phyloP scores from a whole-genome alignment of 2,797 vertebrate species.

The Fistularia tabacaria region DNA sequence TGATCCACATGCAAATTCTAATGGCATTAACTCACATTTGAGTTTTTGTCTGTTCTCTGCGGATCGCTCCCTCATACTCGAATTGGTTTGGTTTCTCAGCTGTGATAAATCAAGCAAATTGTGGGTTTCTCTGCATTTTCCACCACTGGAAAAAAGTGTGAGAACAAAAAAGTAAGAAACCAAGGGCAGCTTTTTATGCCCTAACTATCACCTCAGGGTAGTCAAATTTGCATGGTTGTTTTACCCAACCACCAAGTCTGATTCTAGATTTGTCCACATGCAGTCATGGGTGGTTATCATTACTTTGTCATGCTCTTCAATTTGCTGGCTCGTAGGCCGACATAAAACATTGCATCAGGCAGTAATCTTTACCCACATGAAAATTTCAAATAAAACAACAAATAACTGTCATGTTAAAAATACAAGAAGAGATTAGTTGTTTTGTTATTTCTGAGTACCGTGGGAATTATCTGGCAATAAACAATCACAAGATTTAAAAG shows the following conservation, averaged over 20 bases:
- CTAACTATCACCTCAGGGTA: constrained; percentile 29
- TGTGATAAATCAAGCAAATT: constrained; percentile 43
- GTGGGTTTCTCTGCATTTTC: constrained; percentile 33
- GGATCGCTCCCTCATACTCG: constrained; percentile 24
- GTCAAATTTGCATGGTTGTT: constrained; percentile 40
- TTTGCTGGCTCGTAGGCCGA: constrained; percentile 12
- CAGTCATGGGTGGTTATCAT: constrained; percentile 57
- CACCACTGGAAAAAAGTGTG: constrained; percentile 36
- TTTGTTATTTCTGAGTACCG: constrained; percentile 16
- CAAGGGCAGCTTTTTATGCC: constrained; percentile 28
- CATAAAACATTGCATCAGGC: constrained; percentile 36
- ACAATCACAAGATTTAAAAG: constrained; percentile 39
- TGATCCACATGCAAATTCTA: constrained; percentile 3
- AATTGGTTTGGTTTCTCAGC: constrained; percentile 27
- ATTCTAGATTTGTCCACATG: constrained; percentile 42
- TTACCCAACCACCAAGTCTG: constrained; percentile 39
- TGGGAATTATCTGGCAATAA: constrained; percentile 22
- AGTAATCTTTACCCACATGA: constrained; percentile 52
- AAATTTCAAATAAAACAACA: constrained; percentile 39
- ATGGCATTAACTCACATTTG: background rate
- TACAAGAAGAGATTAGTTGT: constrained; percentile 28
- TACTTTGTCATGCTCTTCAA: constrained; percentile 46
- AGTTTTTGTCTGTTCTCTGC: constrained; percentile 27
- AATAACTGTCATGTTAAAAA: constrained; percentile 42
- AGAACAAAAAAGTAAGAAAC: constrained; percentile 40